These are phyloP conservation scores for Microcebus jonahi DNA, from an alignment of 2,113 vertebrate genomes.

Conservation along the genomic window DNA sequence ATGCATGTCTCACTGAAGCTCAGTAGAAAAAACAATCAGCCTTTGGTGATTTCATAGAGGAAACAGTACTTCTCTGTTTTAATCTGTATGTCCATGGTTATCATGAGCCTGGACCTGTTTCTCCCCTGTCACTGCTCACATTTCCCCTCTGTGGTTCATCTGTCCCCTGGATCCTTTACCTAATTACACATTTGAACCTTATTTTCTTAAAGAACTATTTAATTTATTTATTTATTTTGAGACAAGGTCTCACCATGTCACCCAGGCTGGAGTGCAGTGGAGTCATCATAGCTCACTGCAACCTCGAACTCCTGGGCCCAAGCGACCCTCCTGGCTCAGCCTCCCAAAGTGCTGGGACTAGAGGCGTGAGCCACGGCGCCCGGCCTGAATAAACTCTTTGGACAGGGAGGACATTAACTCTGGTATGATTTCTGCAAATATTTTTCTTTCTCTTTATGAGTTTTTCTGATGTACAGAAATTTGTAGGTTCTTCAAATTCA, in stretches of 20 bases:
- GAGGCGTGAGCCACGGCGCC: too few relatives aligned
- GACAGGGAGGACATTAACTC: background rate
- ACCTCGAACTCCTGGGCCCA: too few relatives aligned
- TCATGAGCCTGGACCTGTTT: background rate
- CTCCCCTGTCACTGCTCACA: background rate
- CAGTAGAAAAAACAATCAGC: background rate
- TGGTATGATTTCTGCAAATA: background rate
- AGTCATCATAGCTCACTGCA: too few relatives aligned
- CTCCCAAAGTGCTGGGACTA: too few relatives aligned
- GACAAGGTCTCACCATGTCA: too few relatives aligned
- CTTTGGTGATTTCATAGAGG: background rate
- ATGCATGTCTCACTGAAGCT: background rate
- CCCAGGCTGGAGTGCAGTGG: too few relatives aligned
- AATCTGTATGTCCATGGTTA: fast-evolving
- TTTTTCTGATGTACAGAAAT: background rate
- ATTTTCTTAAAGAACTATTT: background rate
- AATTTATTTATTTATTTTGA: too few relatives aligned
- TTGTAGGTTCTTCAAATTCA: background rate
- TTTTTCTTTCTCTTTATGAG: background rate
- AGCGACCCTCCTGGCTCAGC: too few relatives aligned
- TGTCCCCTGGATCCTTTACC: background rate
- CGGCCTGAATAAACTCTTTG: background rate
- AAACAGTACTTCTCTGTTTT: too few relatives aligned
- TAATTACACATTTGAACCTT: fast-evolving
- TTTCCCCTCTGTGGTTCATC: too few relatives aligned